Evolutionary conservation across 2,113 vertebrate genomes (phyloP).

Genomic region (Mola mola): DNA sequence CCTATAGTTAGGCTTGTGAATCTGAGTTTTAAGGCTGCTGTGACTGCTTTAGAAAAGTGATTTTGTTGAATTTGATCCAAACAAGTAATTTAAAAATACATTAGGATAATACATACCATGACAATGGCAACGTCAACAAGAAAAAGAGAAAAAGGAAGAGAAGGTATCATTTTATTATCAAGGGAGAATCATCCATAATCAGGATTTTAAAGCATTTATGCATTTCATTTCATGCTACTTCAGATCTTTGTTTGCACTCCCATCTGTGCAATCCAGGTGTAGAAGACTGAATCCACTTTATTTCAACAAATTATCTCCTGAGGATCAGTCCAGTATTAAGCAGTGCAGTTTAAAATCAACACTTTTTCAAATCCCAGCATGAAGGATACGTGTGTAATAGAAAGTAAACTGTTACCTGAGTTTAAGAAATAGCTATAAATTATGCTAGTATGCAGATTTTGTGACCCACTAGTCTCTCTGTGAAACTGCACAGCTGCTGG

Average conservation of each 20-base stretch:
- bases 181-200: neutral
- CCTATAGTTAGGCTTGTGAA: constrained; percentile 4
- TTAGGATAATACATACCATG: neutral
- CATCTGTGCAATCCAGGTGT: neutral
- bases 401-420: neutral
- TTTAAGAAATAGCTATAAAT: neutral
- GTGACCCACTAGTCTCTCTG: too few relatives aligned
- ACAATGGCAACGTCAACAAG: neutral
- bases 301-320: too few relatives aligned
- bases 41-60: neutral
- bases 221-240: neutral
- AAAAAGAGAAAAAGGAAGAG: too few relatives aligned
- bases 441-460: too few relatives aligned
- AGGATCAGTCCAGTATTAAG: too few relatives aligned
- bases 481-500: too few relatives aligned
- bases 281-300: too few relatives aligned
- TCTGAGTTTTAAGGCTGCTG: neutral
- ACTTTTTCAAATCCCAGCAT: neutral
- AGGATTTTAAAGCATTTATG: neutral
- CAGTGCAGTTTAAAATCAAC: too few relatives aligned
- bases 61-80: neutral
- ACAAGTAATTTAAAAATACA: constrained; percentile 1
- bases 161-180: neutral
- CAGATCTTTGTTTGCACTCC: neutral
- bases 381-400: neutral